phyloP scores from a whole-genome alignment of 2,113 vertebrate genomes.

The Rissa tridactyla region DNA sequence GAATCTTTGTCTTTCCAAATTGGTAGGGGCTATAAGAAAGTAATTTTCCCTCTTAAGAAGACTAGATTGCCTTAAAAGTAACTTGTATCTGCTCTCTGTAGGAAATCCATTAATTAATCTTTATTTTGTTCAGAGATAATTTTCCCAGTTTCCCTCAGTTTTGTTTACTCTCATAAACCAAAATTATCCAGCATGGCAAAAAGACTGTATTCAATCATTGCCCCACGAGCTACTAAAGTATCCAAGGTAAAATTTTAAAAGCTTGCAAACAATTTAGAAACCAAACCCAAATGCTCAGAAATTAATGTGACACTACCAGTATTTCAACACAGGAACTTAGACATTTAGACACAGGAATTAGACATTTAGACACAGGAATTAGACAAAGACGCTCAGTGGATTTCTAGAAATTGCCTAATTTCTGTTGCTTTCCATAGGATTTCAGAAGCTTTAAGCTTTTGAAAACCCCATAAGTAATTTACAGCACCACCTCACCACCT shows the following conservation, averaged over 20 bases:
- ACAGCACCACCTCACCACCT: background rate
- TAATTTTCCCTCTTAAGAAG: background rate
- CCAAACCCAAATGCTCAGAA: background rate
- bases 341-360: background rate
- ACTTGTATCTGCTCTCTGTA: background rate
- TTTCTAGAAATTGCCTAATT: background rate
- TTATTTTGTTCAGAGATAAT: background rate
- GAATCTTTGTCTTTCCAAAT: background rate
- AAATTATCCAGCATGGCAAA: background rate
- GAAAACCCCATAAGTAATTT: background rate
- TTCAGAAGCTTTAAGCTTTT: background rate
- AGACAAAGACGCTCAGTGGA: accelerated
- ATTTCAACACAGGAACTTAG: background rate
- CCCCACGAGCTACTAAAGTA: background rate
- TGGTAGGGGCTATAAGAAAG: background rate
- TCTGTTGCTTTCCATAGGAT: background rate
- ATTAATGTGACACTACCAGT: background rate
- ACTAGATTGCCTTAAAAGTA: background rate
- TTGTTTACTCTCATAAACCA: background rate
- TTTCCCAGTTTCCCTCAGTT: background rate
- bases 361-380: background rate
- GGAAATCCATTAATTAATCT: background rate
- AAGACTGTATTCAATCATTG: background rate
- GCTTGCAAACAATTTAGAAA: background rate
- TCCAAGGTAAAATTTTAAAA: background rate